Conservation (phyloP, 1,140 invertebrate genomes). For the Physella acuta region DNA sequence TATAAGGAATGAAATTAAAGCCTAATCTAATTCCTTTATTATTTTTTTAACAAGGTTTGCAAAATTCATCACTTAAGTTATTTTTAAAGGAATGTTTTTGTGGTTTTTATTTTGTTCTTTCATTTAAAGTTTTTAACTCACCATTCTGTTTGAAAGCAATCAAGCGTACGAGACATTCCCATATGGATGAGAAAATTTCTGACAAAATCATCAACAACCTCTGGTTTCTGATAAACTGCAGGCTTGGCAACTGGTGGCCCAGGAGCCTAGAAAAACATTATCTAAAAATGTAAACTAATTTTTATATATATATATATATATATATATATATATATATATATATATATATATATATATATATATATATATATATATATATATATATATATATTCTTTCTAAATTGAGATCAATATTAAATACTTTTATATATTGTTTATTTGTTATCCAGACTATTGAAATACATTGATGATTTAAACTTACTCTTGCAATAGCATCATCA, state of each 20-base stretch:
- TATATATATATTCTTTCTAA: no score
- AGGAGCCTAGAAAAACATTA: conserved; percentile 27
- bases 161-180: conserved; percentile 55
- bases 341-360: neutral
- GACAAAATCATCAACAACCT: conserved; percentile 61
- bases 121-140: conserved; percentile 29
- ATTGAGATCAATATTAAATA: no score
- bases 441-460: no score
- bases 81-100: neutral
- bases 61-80: neutral
- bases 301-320: no score
- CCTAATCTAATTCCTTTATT: neutral
- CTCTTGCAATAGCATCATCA: conserved; percentile 43
- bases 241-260: conserved; percentile 36
- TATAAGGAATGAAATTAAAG: no score
- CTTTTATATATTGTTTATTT: no score
- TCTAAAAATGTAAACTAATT: no score
- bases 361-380: no score
- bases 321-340: neutral
- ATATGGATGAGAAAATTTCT: conserved; percentile 59
- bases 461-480: no score
- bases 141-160: conserved; percentile 61
- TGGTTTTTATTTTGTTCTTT: neutral
- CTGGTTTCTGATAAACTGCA: conserved; percentile 49
- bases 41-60: neutral